Percentiles rank a stretch among this genome's conserved stretches.
Evolutionary conservation across 1,140 invertebrate genomes (phyloP).

Genomic region (Gryllus bimaculatus): DNA sequence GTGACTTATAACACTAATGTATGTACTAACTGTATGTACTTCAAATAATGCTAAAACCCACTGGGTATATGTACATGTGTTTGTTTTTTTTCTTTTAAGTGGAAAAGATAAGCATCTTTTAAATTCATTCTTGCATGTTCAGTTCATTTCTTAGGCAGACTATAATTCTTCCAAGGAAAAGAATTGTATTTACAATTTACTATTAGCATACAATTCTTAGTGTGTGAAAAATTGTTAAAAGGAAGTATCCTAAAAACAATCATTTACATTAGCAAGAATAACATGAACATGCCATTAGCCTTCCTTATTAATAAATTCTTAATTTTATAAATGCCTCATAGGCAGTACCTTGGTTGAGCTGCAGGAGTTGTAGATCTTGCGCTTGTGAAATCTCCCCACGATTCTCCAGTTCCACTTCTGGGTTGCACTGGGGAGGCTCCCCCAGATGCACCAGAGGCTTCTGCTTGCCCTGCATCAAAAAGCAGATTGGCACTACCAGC

Average conservation of each 20-base stretch:
- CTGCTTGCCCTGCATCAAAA: slow-evolving; percentile 27
- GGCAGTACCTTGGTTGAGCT: slow-evolving; percentile 2
- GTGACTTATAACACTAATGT: too few species aligned
- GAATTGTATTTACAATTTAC: background rate
- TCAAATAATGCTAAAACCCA: too few species aligned
- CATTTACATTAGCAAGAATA: background rate
- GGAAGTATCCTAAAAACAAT: background rate
- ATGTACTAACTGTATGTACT: too few species aligned
- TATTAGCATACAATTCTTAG: background rate
- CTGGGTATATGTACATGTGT: too few species aligned
- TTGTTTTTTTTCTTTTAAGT: too few species aligned
- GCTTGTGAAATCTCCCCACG: slow-evolving; percentile 72
- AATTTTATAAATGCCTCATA: background rate
- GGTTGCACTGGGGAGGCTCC: background rate
- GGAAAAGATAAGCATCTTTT: too few species aligned
- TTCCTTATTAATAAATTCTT: too few species aligned
- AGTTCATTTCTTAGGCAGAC: too few species aligned
- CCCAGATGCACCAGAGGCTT: slow-evolving; percentile 34
- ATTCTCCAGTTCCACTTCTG: slow-evolving; percentile 27
- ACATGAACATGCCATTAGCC: too few species aligned
- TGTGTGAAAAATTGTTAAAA: background rate
- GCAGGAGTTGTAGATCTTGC: slow-evolving; percentile 31
- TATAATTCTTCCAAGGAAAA: too few species aligned
- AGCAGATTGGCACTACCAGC: slow-evolving; percentile 25
- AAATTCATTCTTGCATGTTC: too few species aligned